A percentile compares a stretch with the other conserved stretches of the same genome.
Evolutionary conservation across 2,113 vertebrate genomes (phyloP).

Genomic region (Triplophysa siluroides): DNA sequence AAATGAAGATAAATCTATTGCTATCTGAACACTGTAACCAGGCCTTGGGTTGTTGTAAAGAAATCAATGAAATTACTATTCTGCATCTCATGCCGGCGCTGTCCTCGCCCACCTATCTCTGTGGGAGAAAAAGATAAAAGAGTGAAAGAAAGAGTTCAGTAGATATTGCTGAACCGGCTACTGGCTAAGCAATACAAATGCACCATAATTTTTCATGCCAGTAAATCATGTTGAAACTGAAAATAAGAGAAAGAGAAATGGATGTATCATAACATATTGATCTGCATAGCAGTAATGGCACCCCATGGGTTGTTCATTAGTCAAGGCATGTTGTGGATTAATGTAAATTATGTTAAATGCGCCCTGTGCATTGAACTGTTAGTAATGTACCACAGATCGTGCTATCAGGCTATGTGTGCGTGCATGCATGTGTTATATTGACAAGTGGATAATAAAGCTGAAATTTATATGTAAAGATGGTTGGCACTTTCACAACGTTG

Average conservation of each 20-base stretch:
- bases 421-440: neutral
- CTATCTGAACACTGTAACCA: neutral
- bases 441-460: neutral
- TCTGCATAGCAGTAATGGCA: constrained; percentile 31
- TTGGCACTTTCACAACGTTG: neutral
- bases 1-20: constrained; percentile 2
- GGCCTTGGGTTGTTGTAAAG: constrained; percentile 23
- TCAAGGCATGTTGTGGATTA: constrained; percentile 30
- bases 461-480: neutral
- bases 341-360: constrained; percentile 35
- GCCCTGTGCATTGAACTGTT: neutral
- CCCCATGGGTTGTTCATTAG: constrained; percentile 28
- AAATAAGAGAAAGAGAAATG: constrained; percentile 33
- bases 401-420: neutral
- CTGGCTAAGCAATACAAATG: constrained; percentile 5
- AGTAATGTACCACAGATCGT: constrained; percentile 14
- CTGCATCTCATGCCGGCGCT: neutral
- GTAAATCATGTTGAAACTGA: neutral
- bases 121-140: neutral
- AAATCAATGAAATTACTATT: constrained; percentile 39
- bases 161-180: constrained; percentile 1
- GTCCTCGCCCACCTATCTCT: constrained; percentile 8
- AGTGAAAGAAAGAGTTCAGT: constrained; percentile 9
- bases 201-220: neutral
- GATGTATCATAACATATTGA: constrained; percentile 41